These are phyloP conservation scores for Atethmia centrago DNA, from an alignment of 2,888 invertebrate genomes.

Conservation along the genomic window DNA sequence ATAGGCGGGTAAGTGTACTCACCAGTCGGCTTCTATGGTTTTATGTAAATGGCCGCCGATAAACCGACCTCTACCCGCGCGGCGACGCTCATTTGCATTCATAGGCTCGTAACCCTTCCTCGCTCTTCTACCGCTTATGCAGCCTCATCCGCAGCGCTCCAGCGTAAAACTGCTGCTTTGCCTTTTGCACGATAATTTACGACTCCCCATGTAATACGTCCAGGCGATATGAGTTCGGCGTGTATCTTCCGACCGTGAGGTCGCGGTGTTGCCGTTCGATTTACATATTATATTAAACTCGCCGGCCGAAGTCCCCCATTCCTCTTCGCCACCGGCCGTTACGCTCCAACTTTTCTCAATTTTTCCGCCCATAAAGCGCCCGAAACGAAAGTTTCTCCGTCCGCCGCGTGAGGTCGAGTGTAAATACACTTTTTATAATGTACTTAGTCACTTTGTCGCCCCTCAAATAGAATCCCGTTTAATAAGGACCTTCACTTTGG, in stretches of 20 bases:
- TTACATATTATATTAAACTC: conserved; percentile 91
- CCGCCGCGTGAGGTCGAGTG: conserved; percentile 88
- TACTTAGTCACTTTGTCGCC: conserved; percentile 87
- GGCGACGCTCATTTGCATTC: conserved; percentile 89
- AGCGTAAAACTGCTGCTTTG: conserved; percentile 86
- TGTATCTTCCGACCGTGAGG: conserved; percentile 83
- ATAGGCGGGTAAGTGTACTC: conserved; percentile 80
- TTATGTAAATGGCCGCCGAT: conserved; percentile 89
- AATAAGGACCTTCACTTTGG: conserved; percentile 75
- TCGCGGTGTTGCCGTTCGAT: conserved; percentile 87
- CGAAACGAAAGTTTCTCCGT: conserved; percentile 88
- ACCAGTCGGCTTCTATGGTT: conserved; percentile 82
- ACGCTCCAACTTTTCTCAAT: conserved; percentile 90
- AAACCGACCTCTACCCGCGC: conserved; percentile 85
- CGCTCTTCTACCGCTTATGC: conserved; percentile 82
- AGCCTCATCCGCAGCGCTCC: conserved; percentile 77
- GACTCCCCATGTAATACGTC: conserved; percentile 88
- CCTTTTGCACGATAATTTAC: conserved; percentile 89
- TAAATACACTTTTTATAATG: conserved; percentile 90
- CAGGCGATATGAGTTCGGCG: conserved; percentile 87
- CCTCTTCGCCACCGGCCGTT: conserved; percentile 88
- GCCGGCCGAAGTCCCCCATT: conserved; percentile 78
- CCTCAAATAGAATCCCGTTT: conserved; percentile 81
- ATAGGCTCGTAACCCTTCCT: conserved; percentile 90
- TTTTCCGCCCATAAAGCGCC: conserved; percentile 90